Percentiles rank a stretch among this genome's conserved stretches.
Evolutionary conservation across 2,888 invertebrate species (phyloP).

Genomic region (Cartodere bifasciata): DNA sequence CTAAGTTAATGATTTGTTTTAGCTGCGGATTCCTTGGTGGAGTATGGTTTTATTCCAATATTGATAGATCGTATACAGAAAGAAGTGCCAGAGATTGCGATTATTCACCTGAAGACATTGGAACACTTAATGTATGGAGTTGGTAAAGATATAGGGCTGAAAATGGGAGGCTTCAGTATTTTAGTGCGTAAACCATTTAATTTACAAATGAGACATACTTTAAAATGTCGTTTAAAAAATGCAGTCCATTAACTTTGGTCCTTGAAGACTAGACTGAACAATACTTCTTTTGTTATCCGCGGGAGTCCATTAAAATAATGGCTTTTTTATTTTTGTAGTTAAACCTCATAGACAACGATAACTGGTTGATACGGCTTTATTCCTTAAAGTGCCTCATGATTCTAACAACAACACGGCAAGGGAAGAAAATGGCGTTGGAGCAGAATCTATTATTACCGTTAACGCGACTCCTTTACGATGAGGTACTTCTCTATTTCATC

Average conservation of each 20-base stretch:
- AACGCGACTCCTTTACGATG: constrained; percentile 16
- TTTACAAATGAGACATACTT: too few relatives aligned
- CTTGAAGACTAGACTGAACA: too few relatives aligned
- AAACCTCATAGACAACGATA: too few relatives aligned
- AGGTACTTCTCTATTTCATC: too few relatives aligned
- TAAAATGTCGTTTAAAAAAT: too few relatives aligned
- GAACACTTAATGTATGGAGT: constrained; percentile 29
- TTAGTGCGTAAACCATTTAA: constrained; percentile 23
- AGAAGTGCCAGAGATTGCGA: constrained; percentile 26
- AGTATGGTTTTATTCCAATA: constrained; percentile 27
- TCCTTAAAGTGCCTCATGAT: too few relatives aligned
- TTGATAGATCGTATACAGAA: constrained; percentile 24
- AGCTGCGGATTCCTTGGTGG: constrained; percentile 33
- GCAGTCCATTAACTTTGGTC: too few relatives aligned
- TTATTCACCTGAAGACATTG: constrained; percentile 30
- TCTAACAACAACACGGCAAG: constrained; percentile 27
- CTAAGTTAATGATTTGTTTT: constrained; percentile 8
- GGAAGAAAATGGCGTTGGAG: constrained; percentile 30
- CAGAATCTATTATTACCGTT: constrained; percentile 26
- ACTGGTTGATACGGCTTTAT: too few relatives aligned
- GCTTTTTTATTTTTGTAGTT: too few relatives aligned
- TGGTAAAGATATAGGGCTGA: constrained; percentile 30
- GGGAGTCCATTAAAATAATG: too few relatives aligned
- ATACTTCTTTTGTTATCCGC: too few relatives aligned
- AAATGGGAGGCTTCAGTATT: constrained; percentile 28